Conservation (phyloP, 1,140 invertebrate genomes). For the Drepana arcuata region DNA sequence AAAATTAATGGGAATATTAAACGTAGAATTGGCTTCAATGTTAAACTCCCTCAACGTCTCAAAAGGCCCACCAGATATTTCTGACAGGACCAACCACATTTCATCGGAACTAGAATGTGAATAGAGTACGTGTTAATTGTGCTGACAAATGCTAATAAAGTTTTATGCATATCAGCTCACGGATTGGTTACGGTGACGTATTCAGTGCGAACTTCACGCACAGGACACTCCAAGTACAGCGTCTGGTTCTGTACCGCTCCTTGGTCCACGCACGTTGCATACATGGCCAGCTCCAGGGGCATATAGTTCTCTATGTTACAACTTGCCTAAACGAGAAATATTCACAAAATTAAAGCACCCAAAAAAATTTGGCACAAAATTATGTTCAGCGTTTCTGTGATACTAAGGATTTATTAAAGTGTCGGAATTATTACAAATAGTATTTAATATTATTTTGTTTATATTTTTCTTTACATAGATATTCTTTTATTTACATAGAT, state of each 20-base stretch:
- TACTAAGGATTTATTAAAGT: no score
- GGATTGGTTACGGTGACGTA: constrained; percentile 45
- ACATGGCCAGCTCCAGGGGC: constrained; percentile 45
- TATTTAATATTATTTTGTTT: no score
- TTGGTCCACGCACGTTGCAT: constrained; percentile 47
- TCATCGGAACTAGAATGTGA: constrained; percentile 61
- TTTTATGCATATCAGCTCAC: constrained; percentile 28
- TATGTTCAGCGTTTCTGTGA: no score
- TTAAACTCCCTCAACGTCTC: constrained; percentile 48
- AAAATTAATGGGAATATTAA: constrained; percentile 50
- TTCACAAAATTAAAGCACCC: no score
- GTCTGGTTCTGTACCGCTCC: constrained; percentile 41
- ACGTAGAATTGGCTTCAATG: constrained; percentile 46
- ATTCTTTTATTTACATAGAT: no score
- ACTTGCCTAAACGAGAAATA: constrained; percentile 48
- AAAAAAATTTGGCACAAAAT: no score
- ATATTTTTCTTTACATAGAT: no score
- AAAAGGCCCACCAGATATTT: constrained; percentile 49
- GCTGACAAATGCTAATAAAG: no score
- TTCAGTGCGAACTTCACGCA: constrained; percentile 39
- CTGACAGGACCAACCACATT: constrained; percentile 49
- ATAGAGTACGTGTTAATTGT: no score
- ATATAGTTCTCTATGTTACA: constrained; percentile 57
- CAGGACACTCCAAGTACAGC: constrained; percentile 50
- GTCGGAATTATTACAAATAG: no score